These are phyloP conservation scores for Alligator sinensis DNA, from an alignment of 2,113 vertebrate genomes.

Conservation along the genomic window DNA sequence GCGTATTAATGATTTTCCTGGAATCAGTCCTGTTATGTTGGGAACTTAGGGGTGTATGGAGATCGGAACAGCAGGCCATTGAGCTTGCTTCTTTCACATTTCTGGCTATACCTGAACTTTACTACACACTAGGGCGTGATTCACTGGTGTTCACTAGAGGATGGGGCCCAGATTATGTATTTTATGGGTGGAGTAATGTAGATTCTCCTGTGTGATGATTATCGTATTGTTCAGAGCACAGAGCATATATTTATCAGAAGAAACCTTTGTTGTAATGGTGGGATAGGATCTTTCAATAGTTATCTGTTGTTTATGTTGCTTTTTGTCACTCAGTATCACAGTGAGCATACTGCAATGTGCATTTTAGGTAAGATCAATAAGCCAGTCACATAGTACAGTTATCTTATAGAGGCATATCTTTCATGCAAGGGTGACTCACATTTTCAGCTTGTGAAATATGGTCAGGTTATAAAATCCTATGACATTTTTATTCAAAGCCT, in stretches of 20 bases:
- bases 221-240: background rate
- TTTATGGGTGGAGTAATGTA: background rate
- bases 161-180: no score
- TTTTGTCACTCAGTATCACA: background rate
- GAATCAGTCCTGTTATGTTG: background rate
- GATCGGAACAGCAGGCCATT: conserved; percentile 19
- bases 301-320: background rate
- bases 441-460: conserved; percentile 24
- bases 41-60: background rate
- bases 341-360: background rate
- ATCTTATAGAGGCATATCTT: conserved; percentile 30
- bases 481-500: conserved; percentile 54
- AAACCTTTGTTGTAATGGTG: background rate
- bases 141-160: no score
- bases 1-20: background rate
- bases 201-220: background rate
- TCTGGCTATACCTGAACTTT: conserved; percentile 13
- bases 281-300: conserved; percentile 11
- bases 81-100: background rate
- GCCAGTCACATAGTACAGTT: background rate
- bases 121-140: background rate
- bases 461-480: conserved; percentile 29
- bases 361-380: conserved; percentile 24
- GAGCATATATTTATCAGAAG: background rate
- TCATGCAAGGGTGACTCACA: conserved; percentile 52